Conservation (phyloP, 2,797 vertebrate species). For the Astyanax mexicanus region DNA sequence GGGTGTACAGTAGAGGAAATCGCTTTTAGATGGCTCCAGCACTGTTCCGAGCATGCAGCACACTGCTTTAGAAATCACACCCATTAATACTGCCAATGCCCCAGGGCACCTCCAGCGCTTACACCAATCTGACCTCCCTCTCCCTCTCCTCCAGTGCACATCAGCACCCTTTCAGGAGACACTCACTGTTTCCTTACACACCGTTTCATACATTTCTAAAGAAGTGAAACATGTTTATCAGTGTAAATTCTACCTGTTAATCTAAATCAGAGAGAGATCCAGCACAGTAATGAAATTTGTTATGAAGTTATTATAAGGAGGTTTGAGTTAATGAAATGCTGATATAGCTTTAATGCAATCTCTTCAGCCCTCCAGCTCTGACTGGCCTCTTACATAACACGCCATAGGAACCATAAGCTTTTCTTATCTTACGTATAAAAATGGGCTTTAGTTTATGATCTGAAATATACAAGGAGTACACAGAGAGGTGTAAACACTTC, state of each 20-base stretch:
- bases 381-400: background rate
- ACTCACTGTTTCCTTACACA: constrained; percentile 19
- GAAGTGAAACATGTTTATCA: background rate
- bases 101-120: constrained; percentile 55
- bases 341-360: background rate
- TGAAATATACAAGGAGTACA: too few relatives aligned
- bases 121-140: constrained; percentile 53
- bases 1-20: background rate
- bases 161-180: constrained; percentile 19
- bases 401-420: background rate
- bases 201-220: background rate
- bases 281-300: background rate
- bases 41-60: constrained; percentile 36
- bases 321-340: background rate
- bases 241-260: background rate
- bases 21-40: background rate
- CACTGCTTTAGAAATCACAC: constrained; percentile 61
- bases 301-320: too few relatives aligned
- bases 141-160: constrained; percentile 7
- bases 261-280: background rate
- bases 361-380: background rate
- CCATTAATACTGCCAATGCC: constrained; percentile 66
- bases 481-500: too few relatives aligned
- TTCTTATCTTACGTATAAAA: background rate
- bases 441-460: background rate